Evolutionary conservation across 2,888 invertebrate genomes (phyloP).

Genomic region (Rotaria magnacalcarata): DNA sequence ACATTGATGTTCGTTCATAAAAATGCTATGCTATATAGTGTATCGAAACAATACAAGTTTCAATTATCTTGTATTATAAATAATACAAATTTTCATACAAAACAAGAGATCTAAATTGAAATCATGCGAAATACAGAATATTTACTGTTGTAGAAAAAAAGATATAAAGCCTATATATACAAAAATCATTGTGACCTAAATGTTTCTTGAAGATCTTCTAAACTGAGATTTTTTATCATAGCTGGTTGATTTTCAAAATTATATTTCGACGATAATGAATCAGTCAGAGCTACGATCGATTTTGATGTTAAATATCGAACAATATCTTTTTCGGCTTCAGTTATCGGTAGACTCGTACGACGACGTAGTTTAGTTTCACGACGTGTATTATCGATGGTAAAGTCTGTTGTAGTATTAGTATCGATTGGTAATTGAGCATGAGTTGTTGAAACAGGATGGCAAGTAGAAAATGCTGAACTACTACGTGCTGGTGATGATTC

Average conservation of each 20-base stretch:
- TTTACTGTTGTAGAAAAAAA: no score
- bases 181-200: background rate
- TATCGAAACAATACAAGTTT: no score
- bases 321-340: conserved; percentile 8
- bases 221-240: background rate
- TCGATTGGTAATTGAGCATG: background rate
- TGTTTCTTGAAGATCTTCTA: background rate
- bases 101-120: no score
- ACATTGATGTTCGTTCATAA: no score
- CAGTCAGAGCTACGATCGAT: background rate
- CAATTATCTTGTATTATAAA: no score
- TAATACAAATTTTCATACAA: no score
- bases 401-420: background rate
- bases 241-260: background rate
- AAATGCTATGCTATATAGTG: no score
- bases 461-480: background rate
- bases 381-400: background rate
- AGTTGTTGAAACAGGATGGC: background rate
- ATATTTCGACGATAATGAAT: background rate
- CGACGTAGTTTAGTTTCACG: conserved; percentile 4
- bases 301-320: background rate
- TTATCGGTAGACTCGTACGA: background rate
- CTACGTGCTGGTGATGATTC: background rate
- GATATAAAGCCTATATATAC: background rate
- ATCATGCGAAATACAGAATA: no score